Conservation (phyloP, 35 echinoderm and acorn worm species). For the Stichopus chloronotus region DNA sequence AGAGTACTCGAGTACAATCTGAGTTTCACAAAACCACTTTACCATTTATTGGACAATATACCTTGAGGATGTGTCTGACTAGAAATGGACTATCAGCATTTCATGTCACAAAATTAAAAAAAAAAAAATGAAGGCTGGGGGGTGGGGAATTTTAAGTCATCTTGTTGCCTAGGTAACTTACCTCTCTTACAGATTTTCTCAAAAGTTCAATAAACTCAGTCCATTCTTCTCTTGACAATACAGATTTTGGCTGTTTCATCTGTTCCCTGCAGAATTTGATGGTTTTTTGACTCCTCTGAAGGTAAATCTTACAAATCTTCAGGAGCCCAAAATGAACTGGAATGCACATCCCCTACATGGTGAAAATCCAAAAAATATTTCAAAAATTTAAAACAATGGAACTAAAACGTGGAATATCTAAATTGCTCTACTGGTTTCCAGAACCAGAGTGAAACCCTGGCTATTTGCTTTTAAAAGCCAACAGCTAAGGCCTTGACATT, state of each 20-base stretch:
- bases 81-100: too few relatives aligned
- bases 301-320: background rate
- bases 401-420: background rate
- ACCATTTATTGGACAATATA: too few relatives aligned
- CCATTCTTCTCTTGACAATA: background rate
- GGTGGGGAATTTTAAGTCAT: too few relatives aligned
- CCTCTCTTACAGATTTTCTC: slow-evolving; percentile 30
- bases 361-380: background rate
- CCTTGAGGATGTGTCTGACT: too few relatives aligned
- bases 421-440: too few relatives aligned
- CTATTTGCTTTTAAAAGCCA: too few relatives aligned
- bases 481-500: too few relatives aligned
- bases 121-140: too few relatives aligned
- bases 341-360: background rate
- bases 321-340: slow-evolving; percentile 35
- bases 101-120: too few relatives aligned
- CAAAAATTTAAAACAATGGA: background rate
- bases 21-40: too few relatives aligned
- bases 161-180: background rate
- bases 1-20: too few relatives aligned
- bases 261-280: background rate
- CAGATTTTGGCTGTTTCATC: background rate
- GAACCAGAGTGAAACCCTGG: too few relatives aligned
- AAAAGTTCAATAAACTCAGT: slow-evolving; percentile 1
- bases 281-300: background rate